Evolutionary conservation across 1,140 invertebrate genomes (phyloP).

Genomic region (Plodia interpunctella): DNA sequence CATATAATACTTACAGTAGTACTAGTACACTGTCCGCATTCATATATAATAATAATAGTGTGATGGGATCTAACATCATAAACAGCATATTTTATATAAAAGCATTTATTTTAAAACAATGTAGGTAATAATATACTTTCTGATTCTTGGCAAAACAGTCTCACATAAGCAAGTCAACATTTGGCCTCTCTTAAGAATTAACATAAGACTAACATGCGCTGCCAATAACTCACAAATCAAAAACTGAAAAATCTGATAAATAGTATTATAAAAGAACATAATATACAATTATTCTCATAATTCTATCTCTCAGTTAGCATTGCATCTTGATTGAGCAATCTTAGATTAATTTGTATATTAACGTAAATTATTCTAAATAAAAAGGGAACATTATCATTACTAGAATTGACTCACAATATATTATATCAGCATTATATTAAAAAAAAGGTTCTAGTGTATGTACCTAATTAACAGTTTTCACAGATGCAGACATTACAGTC

Average conservation of each 20-base stretch:
- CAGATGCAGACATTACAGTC: constrained; percentile 64
- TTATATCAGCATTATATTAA: constrained; percentile 66
- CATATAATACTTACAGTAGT: too few relatives aligned
- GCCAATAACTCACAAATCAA: constrained; percentile 69
- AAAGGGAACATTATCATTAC: constrained; percentile 66
- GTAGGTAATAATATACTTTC: constrained; percentile 76
- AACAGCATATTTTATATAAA: constrained; percentile 61
- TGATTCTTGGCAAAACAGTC: constrained; percentile 77
- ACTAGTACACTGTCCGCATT: too few relatives aligned
- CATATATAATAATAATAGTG: too few relatives aligned
- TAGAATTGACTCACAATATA: constrained; percentile 73
- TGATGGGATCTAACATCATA: too few relatives aligned
- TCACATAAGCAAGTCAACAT: constrained; percentile 77
- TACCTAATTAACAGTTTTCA: constrained; percentile 64
- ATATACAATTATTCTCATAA: constrained; percentile 56
- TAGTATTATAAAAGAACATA: constrained; percentile 66
- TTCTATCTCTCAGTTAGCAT: constrained; percentile 65
- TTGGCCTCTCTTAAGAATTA: constrained; percentile 76
- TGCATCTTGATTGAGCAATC: constrained; percentile 70
- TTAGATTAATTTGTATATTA: constrained; percentile 64
- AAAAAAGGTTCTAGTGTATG: constrained; percentile 54
- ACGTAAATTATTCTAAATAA: constrained; percentile 72
- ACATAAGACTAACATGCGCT: constrained; percentile 75
- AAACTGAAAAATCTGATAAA: constrained; percentile 69
- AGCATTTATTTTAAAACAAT: constrained; percentile 78